Base-by-base conservation (phyloP, 2,113 vertebrate species). In the Indicator maculatus region DNA sequence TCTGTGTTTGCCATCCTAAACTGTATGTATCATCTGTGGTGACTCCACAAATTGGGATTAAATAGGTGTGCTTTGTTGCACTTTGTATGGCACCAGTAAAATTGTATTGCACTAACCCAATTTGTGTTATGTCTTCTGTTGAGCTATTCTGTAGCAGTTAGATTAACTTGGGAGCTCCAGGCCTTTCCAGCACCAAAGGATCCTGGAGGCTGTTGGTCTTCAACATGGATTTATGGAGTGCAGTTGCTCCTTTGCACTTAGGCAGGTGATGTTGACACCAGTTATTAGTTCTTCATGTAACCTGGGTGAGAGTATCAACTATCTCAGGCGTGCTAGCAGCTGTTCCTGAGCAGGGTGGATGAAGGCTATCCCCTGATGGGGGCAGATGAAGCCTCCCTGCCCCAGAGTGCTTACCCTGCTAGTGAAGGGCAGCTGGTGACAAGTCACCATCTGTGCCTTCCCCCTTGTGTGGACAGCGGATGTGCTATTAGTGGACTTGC, bases 281-380 rank as follows among this genome's bases (percentile, higher is more conserved):
- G 31, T 18, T 23, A 0, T 1, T 19, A 15, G 39, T 56, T 47
- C 59, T 8, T 11, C 0, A 0, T 11, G 8, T 33, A 23, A 0
- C 21, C 7, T 4, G 26, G 44, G 0, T 12, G 5, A 31, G 41
- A 58, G 33, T 12, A 13, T 7, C 38, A 39, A 1, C 27, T 53
- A 13, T 28, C 31, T 19, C 0, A 2, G 13, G 27, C 0, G 0
- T 19, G 72, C 18, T 11, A 6, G 67, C 52, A 23, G 76, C 78
- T 66, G 52, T 0, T 9, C 14, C 11, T 0, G 3, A 64, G 56
- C 73, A 55, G 84, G 23, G 9, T 2, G 5, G 74, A 1, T 39
- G 85, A 14, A 20, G 33, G 39, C 33, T 28, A 5, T 31, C 5
- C 31, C 36, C 36, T 12, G 8, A 2, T 15, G 24, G 28, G 45